Evolutionary conservation across 2,797 vertebrate species (phyloP).

Genomic region (Takifugu rubripes): DNA sequence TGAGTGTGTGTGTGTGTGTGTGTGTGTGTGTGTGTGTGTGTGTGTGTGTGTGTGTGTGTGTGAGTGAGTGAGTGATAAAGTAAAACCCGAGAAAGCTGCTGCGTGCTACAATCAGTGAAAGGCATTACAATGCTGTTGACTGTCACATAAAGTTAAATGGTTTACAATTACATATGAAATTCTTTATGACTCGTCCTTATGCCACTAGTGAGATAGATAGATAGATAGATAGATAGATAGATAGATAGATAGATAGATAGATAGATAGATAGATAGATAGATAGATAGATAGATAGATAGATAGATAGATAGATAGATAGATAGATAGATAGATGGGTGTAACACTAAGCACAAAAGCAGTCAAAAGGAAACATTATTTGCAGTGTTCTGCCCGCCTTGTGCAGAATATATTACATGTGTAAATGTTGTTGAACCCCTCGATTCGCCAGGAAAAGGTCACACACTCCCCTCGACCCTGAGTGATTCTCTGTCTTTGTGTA

Average conservation of each 20-base stretch:
- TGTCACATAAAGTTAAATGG: no score
- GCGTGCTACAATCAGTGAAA: not conserved
- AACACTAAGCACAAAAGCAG: slow-evolving; percentile 67
- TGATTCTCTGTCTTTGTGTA: slow-evolving; percentile 80
- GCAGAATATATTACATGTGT: slow-evolving; percentile 84
- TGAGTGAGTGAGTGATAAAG: slow-evolving; percentile 2
- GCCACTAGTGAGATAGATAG: slow-evolving; percentile 11
- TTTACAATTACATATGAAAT: not conserved
- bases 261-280: slow-evolving; percentile 1
- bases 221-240: slow-evolving; percentile 25
- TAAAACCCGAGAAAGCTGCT: not conserved
- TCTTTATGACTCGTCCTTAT: not conserved
- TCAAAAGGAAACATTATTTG: slow-evolving; percentile 72
- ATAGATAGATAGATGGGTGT: slow-evolving; percentile 22
- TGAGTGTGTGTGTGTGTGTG: slow-evolving; percentile 5
- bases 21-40: slow-evolving; percentile 10
- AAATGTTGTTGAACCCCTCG: slow-evolving; percentile 82
- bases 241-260: slow-evolving; percentile 11
- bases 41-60: slow-evolving; percentile 10
- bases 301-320: not conserved
- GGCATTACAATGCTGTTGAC: no score
- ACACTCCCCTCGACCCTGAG: slow-evolving; percentile 84
- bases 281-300: not conserved
- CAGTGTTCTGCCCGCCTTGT: slow-evolving; percentile 76
- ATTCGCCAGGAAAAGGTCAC: slow-evolving; percentile 81